phyloP scores from a whole-genome alignment of 2,797 vertebrate genomes.

The Babyrousa celebensis region DNA sequence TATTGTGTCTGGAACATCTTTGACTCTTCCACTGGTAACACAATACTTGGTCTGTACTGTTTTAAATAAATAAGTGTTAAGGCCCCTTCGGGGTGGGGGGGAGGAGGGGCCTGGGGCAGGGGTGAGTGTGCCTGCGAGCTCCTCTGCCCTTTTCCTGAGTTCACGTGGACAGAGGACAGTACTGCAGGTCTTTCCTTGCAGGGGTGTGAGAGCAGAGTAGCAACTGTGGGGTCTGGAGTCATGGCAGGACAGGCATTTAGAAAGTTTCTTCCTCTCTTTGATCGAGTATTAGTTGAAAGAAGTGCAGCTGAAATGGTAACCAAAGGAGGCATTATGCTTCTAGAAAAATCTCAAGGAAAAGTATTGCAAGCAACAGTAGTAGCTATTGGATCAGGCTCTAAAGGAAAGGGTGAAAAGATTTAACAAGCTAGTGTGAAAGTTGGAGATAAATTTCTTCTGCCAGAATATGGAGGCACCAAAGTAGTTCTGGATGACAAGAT shows the following conservation, averaged over 20 bases:
- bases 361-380: conserved; percentile 97
- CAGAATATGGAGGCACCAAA: no score
- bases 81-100: neutral
- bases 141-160: neutral
- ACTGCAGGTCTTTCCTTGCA: neutral
- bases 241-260: conserved; percentile 96
- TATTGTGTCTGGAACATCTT: neutral
- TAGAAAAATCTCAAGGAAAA: conserved; percentile 98
- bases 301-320: conserved; percentile 95
- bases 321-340: conserved; percentile 99
- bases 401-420: conserved; percentile 91
- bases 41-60: neutral
- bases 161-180: conserved; percentile 81
- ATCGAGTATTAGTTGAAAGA: conserved; percentile 97
- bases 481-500: neutral
- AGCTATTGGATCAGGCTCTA: conserved; percentile 95
- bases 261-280: conserved; percentile 98
- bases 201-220: neutral
- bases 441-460: no score
- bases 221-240: fast-evolving
- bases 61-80: neutral
- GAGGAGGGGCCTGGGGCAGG: neutral
- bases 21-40: neutral
- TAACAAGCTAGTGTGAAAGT: no score
- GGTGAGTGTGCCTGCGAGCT: conserved; percentile 84